Conservation (phyloP, 2,888 invertebrate species). For the Uropetala carovei region DNA sequence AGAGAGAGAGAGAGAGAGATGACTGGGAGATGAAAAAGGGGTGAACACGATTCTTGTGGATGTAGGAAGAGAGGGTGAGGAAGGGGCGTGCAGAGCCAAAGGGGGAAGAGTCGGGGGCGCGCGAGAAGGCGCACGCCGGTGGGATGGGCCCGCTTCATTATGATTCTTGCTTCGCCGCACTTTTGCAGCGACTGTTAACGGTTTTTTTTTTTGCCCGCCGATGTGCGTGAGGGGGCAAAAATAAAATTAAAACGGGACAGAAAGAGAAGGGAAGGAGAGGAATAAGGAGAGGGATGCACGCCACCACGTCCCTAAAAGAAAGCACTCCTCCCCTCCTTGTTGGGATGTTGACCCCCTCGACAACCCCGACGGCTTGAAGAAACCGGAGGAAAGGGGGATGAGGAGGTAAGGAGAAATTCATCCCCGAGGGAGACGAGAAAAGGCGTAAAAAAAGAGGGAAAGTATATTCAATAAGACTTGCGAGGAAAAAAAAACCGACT, state of each 20-base stretch:
- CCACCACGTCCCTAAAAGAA: neutral
- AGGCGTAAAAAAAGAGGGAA: neutral
- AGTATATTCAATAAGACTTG: neutral
- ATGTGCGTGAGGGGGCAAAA: conserved; percentile 57
- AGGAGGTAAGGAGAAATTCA: neutral
- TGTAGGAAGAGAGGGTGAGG: no score
- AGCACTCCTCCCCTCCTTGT: neutral
- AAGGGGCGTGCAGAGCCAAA: neutral
- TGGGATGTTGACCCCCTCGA: conserved; percentile 23
- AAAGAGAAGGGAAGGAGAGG: neutral
- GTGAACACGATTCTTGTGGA: neutral
- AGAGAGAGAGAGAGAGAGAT: neutral
- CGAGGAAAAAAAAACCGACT: neutral
- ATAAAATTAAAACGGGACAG: conserved; percentile 9
- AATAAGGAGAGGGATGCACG: neutral
- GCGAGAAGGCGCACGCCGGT: neutral
- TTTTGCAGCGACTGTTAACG: conserved; percentile 57
- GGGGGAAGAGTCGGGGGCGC: neutral
- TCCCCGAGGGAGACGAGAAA: neutral
- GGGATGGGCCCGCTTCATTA: conserved; percentile 51
- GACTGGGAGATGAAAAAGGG: neutral
- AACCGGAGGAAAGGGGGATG: neutral
- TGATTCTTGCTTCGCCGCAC: conserved; percentile 61
- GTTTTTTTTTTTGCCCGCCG: conserved; percentile 34
- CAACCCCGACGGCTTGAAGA: conserved; percentile 17